Evolutionary conservation across 2,113 vertebrate genomes (phyloP).

Genomic region (Coryphaenoides rupestris): DNA sequence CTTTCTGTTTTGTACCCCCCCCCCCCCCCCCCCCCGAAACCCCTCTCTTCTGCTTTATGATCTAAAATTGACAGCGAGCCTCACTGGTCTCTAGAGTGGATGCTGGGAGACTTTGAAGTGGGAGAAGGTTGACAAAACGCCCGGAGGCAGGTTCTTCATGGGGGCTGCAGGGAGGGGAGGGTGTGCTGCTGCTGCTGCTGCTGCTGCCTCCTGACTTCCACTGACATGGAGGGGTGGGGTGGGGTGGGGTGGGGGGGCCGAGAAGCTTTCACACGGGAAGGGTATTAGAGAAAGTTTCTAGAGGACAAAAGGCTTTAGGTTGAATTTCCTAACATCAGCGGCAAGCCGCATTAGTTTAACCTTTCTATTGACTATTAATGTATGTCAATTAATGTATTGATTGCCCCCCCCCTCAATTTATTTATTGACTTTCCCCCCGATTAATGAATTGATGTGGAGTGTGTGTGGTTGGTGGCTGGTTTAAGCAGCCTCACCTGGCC

Average conservation of each 20-base stretch:
- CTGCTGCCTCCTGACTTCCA: slow-evolving; percentile 20
- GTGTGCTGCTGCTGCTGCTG: background rate
- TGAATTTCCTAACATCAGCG: too few species aligned
- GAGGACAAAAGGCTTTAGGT: slow-evolving; percentile 26
- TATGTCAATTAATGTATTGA: too few species aligned
- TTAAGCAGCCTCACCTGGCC: too few species aligned
- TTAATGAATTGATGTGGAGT: too few species aligned
- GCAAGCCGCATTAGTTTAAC: too few species aligned
- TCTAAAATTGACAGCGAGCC: slow-evolving; percentile 67
- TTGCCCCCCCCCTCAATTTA: too few species aligned
- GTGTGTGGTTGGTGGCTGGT: too few species aligned
- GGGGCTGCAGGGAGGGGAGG: slow-evolving; percentile 42
- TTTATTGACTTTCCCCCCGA: too few species aligned
- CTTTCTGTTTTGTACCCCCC: slow-evolving; percentile 44
- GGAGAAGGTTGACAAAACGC: slow-evolving; percentile 59
- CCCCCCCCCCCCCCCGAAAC: slow-evolving; percentile 16
- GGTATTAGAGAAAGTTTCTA: slow-evolving; percentile 31
- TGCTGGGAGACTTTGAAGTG: slow-evolving; percentile 67
- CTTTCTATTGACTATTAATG: too few species aligned
- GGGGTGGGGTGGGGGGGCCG: too few species aligned
- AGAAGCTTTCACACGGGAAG: slow-evolving; percentile 34
- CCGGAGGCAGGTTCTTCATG: slow-evolving; percentile 57
- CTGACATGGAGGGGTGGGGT: slow-evolving; percentile 14
- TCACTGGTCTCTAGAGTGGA: slow-evolving; percentile 56
- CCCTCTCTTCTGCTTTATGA: slow-evolving; percentile 50